These are phyloP conservation scores for Rousettus leschenaultii DNA, from an alignment of 2,113 vertebrate species.

Conservation along the genomic window DNA sequence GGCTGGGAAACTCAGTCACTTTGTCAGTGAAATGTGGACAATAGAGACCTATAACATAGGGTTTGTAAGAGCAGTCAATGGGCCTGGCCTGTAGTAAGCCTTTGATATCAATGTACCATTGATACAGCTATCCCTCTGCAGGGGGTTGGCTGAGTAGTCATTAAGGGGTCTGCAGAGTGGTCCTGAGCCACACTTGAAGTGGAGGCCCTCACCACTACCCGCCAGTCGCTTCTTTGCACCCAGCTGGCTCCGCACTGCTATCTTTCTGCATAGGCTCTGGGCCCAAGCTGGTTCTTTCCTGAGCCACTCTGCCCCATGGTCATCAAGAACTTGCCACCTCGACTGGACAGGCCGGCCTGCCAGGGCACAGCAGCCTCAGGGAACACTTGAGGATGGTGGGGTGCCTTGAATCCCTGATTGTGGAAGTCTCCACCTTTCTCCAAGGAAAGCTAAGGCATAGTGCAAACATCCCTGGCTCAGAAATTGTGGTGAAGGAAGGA, in stretches of 20 bases:
- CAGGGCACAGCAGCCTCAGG: not conserved
- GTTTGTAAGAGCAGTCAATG: not conserved
- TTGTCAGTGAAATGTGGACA: not conserved
- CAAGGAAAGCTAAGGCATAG: not conserved
- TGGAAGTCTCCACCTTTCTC: not conserved
- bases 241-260: not conserved
- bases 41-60: fast-evolving
- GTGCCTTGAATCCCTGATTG: not conserved
- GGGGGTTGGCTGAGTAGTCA: not conserved
- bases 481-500: not conserved
- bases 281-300: not conserved
- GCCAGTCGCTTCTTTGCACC: not conserved
- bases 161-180: not conserved
- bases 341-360: not conserved
- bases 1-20: not conserved
- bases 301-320: not conserved
- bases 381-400: not conserved
- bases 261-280: not conserved
- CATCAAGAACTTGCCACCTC: not conserved
- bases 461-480: not conserved
- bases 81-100: not conserved
- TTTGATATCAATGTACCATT: not conserved
- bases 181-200: not conserved
- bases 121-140: not conserved
- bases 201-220: not conserved